These are phyloP conservation scores for Nowickia ferox DNA, from an alignment of 2,888 invertebrate genomes.

Conservation along the genomic window DNA sequence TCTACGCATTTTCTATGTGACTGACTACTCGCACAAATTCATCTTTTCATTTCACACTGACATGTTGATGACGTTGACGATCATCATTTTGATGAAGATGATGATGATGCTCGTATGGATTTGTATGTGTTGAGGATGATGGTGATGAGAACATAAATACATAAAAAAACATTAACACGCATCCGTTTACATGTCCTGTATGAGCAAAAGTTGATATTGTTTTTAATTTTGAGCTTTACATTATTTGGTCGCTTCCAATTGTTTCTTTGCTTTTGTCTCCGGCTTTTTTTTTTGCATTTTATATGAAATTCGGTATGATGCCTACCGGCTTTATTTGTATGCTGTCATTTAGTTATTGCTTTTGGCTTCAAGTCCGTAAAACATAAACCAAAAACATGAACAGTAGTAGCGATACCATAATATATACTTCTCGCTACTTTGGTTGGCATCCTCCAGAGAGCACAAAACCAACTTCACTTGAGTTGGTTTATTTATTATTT, in stretches of 20 bases:
- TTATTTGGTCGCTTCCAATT: conserved; percentile 49
- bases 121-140: conserved; percentile 29
- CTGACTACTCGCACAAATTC: conserved; percentile 60
- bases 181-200: conserved; percentile 65
- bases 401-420: conserved; percentile 21
- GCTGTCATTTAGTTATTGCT: conserved; percentile 52
- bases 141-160: conserved; percentile 31
- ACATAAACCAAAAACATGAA: conserved; percentile 5
- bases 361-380: conserved; percentile 48
- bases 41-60: conserved; percentile 64
- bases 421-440: conserved; percentile 49
- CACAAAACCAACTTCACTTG: conserved; percentile 59
- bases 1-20: conserved; percentile 71
- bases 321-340: conserved; percentile 51
- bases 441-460: conserved; percentile 39
- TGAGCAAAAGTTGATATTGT: conserved; percentile 55
- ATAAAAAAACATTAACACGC: conserved; percentile 64
- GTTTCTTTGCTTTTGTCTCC: not conserved
- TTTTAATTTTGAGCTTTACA: conserved; percentile 59
- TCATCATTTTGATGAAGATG: conserved; percentile 62
- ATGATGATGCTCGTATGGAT: conserved; percentile 32
- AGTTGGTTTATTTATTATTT: conserved; percentile 62
- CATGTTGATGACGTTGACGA: conserved; percentile 69
- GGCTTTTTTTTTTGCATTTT: conserved; percentile 19
- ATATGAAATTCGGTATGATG: conserved; percentile 49